phyloP scores from a whole-genome alignment of 2,888 invertebrate genomes.

The Adelognathus sp. region DNA sequence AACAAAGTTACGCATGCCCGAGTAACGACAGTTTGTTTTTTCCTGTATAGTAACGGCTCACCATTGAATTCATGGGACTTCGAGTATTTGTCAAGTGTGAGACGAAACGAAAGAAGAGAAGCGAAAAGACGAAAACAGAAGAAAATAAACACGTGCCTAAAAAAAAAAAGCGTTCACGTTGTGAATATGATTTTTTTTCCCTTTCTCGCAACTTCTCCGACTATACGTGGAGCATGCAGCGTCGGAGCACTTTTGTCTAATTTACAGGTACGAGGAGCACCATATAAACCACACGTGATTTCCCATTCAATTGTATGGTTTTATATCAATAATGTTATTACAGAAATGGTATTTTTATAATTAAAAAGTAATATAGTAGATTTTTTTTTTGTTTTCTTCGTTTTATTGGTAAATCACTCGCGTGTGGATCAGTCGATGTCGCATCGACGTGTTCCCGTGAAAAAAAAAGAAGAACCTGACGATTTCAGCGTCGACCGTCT shows the following conservation, averaged over 20 bases:
- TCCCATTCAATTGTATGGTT: constrained; percentile 80
- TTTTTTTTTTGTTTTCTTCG: too few relatives aligned
- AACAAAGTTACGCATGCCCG: constrained; percentile 5
- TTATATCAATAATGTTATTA: constrained; percentile 83
- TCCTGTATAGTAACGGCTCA: constrained; percentile 21
- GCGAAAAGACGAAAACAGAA: neutral
- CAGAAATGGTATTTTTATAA: constrained; percentile 86
- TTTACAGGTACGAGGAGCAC: constrained; percentile 30
- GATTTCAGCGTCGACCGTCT: constrained; percentile 66
- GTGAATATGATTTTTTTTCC: constrained; percentile 10
- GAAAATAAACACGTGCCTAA: constrained; percentile 31
- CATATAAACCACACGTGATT: constrained; percentile 51
- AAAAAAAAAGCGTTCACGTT: neutral
- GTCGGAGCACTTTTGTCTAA: constrained; percentile 7
- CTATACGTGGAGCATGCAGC: constrained; percentile 9
- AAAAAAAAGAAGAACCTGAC: too few relatives aligned
- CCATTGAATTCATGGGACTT: constrained; percentile 35
- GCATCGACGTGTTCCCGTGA: constrained; percentile 63
- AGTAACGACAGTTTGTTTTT: neutral
- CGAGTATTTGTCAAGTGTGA: constrained; percentile 28
- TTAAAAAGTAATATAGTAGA: constrained; percentile 85
- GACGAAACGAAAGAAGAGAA: neutral
- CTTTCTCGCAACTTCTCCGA: neutral
- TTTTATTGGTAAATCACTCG: constrained; percentile 83
- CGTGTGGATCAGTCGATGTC: constrained; percentile 73